Base-by-base conservation (phyloP, 2,888 invertebrate genomes). In the Rosalia funebris region DNA sequence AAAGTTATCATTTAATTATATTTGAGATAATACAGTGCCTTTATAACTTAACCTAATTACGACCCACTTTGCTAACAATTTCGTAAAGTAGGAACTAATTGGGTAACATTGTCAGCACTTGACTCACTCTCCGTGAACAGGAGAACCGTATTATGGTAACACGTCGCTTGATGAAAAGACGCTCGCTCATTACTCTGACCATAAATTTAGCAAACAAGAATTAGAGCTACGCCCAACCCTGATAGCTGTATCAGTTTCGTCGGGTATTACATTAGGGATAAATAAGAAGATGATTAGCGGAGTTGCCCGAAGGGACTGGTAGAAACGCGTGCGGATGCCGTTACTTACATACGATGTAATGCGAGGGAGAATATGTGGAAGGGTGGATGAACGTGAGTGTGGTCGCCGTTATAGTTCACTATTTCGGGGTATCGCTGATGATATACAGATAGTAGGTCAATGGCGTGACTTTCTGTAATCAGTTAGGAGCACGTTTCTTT, bases 231-330 rank as follows among this genome's bases (percentile, higher is more conserved):
- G 20, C 36, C 55, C 46, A 45, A 25, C 20, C 34, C 15, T 31
- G 39, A 44, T 44, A 44, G 25, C 32, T 25, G 46, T 55, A 55
- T 55, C 55, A 37, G 37, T 55, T 45, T 46, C 55, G 55, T 25
- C 31, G 25, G 19, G 44, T 46, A 46, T 46, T 46, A 37, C 19
- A 55, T 55, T 46, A 55, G 55, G 39, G 45, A 34, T 54, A 55
- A 46, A 45, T 55, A 55, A 55, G 55, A 46, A 46, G 36, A 45
- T 45, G 45, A 55, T 55, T 55, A 55, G 55, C 14, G 36, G 31
- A 17, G n/a, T 19, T 17, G 41, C 41, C 41, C 17, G 4, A 1
- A 41, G 41, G 41, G 41, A 17, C 19, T n/a, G 17, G 46, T 16
- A 32, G 16, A 5, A 25, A 7, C 46, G 31, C 31, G 32, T 46